Evolutionary conservation across 2,888 invertebrate genomes (phyloP), one percentile per base, ranked within the genome.

Genomic region (Brenthis daphne): DNA sequence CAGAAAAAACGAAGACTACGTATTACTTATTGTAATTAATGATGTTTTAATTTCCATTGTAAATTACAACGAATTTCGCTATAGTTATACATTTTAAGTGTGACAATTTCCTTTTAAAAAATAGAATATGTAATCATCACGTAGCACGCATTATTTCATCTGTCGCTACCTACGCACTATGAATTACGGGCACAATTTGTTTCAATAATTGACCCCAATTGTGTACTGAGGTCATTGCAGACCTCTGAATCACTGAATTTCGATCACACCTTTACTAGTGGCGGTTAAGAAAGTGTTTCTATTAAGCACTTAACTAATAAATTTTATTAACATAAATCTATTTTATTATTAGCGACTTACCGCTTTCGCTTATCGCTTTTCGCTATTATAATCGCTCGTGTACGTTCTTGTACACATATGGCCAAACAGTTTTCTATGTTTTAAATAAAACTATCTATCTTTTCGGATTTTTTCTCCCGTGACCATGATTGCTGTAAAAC

Each of bases 141-240:
- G 57, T 54, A 43, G 57, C 70, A 63, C 66, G 70, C 57, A 77
- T 79, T 77, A 79, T 80, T 76, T 76, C 79, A 79, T 81, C 76
- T 76, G 76, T 70, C 67, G 60, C 82, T 81, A 81, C 87, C 86
- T 82, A 86, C 87, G 79, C 84, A 68, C 73, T 81, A 82, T 80
- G 80, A 83, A 81, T 84, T 83, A 83, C 81, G 76, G 77, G 76
- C 81, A 80, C 85, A 84, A 85, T 85, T 86, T 85, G 80, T 80
- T 78, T 80, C 83, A 81, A 83, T 84, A 83, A 86, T 88, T 88
- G 87, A 87, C 83, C 83, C 80, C 84, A 88, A 87, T 88, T 85
- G 74, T 61, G 69, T 71, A 73, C 77, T 75, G 77, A 79, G 86
- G 83, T 84, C 85, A 81, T 72, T 73, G 67, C 68, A 73, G 79